Evolutionary conservation across 2,888 invertebrate genomes (phyloP).

Genomic region (Apocheima hispidaria): DNA sequence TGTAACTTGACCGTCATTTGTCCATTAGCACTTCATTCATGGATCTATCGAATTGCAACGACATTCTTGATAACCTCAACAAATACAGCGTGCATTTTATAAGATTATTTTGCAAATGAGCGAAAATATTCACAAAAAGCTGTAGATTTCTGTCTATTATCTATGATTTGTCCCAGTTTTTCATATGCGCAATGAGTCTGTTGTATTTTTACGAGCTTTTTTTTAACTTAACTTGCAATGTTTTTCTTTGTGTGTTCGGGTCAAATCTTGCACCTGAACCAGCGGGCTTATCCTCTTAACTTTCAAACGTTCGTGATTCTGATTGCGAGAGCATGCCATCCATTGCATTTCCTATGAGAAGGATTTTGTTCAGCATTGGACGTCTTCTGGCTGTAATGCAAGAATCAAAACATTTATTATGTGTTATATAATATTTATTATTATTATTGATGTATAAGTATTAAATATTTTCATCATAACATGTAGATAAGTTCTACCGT

Average conservation of each 20-base stretch:
- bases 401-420: too few relatives aligned
- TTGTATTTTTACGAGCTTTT: constrained; percentile 1
- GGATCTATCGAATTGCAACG: constrained; percentile 35
- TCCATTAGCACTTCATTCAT: constrained; percentile 44
- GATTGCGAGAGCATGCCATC: too few relatives aligned
- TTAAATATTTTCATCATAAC: constrained; percentile 1
- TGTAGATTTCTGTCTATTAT: constrained; percentile 15
- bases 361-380: too few relatives aligned
- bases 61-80: constrained; percentile 28
- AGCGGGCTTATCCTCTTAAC: too few relatives aligned
- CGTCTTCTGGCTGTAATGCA: too few relatives aligned
- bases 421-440: too few relatives aligned
- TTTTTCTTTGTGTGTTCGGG: neutral
- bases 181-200: neutral
- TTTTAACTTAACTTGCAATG: neutral
- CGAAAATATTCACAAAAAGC: constrained; percentile 13
- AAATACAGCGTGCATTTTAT: neutral
- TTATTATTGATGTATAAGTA: neutral
- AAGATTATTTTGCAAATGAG: constrained; percentile 18
- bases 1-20: constrained; percentile 34
- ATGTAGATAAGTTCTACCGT: constrained; percentile 58
- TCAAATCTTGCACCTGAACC: too few relatives aligned
- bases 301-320: too few relatives aligned
- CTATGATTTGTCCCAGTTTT: constrained; percentile 34
- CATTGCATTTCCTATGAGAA: too few relatives aligned